Evolutionary conservation across 2,113 vertebrate genomes (phyloP).

Genomic region (Pluvianellus socialis): DNA sequence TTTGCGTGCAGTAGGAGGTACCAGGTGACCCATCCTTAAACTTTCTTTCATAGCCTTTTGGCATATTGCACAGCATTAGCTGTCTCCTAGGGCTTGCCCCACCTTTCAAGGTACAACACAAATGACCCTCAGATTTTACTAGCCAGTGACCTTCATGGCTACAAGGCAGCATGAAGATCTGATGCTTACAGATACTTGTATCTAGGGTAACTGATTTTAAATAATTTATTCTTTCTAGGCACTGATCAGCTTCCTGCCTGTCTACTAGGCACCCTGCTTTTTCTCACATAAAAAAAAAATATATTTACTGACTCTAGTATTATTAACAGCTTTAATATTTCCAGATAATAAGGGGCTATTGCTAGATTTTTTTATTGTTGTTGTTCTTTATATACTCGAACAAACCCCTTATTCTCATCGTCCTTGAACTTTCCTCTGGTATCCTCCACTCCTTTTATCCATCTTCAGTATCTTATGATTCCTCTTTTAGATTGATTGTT

Average conservation of each 20-base stretch:
- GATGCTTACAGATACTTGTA: background rate
- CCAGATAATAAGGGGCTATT: background rate
- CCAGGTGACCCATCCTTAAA: background rate
- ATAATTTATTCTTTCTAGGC: background rate
- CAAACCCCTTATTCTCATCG: background rate
- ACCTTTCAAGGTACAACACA: background rate
- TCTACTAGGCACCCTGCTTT: background rate
- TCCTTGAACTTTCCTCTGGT: background rate
- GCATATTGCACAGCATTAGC: background rate
- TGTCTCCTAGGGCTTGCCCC: background rate
- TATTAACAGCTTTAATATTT: slow-evolving; percentile 2
- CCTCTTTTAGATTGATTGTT: background rate
- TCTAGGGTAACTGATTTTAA: background rate
- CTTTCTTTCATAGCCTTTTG: background rate
- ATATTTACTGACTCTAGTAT: background rate
- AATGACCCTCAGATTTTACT: background rate
- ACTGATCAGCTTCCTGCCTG: background rate
- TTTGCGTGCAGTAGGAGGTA: background rate
- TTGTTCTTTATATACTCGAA: background rate
- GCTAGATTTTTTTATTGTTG: background rate
- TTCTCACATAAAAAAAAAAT: background rate
- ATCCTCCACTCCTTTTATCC: background rate
- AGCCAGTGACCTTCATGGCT: background rate
- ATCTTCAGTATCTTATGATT: background rate
- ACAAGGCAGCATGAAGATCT: background rate